Percentiles rank a stretch among this genome's conserved stretches.
These are phyloP conservation scores for Dicaeum eximium DNA, from an alignment of 2,113 vertebrate genomes.

Conservation along the genomic window DNA sequence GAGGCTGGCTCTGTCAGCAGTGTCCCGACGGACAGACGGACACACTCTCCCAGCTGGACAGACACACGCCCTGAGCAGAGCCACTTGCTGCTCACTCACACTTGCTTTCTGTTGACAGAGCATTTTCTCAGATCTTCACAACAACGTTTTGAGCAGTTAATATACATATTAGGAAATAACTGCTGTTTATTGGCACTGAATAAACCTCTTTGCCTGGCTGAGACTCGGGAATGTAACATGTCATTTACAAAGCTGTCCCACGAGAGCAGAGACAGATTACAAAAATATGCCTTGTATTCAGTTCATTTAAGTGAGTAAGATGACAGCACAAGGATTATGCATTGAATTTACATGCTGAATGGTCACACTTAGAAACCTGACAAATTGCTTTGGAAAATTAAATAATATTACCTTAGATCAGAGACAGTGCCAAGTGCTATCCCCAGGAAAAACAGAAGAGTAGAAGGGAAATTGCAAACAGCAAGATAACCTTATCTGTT, in stretches of 20 bases:
- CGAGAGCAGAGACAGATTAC: constrained; percentile 38
- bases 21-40: too few species aligned
- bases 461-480: neutral
- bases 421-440: neutral
- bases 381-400: constrained; percentile 27
- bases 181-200: constrained; percentile 36
- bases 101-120: neutral
- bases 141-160: neutral
- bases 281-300: constrained; percentile 7
- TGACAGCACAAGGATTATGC: neutral
- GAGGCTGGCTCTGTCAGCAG: neutral
- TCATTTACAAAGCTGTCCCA: constrained; percentile 40
- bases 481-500: neutral
- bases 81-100: accelerated
- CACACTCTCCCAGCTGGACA: accelerated
- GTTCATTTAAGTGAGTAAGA: constrained; percentile 20
- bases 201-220: constrained; percentile 8
- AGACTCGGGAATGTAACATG: constrained; percentile 27
- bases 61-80: neutral
- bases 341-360: neutral
- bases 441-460: neutral
- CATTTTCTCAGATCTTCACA: constrained; percentile 2
- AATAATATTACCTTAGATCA: neutral
- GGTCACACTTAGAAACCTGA: neutral
- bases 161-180: constrained; percentile 64